A percentile compares a stretch with the other conserved stretches of the same genome.
Evolutionary conservation across 1,140 invertebrate species (phyloP).

Genomic region (Manduca sexta): DNA sequence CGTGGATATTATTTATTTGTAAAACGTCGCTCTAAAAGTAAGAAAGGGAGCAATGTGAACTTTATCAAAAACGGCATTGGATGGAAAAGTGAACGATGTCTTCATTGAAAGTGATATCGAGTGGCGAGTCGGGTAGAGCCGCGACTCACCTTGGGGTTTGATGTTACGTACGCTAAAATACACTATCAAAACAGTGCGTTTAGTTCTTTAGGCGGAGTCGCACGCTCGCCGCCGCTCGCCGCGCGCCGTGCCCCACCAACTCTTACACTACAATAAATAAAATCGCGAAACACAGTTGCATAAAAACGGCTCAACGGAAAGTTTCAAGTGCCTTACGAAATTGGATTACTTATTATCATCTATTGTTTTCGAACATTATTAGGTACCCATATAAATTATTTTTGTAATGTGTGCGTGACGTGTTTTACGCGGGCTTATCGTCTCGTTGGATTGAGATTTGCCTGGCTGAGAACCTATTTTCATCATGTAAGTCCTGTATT

Average conservation of each 20-base stretch:
- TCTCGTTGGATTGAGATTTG: slow-evolving; percentile 29
- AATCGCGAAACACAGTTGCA: slow-evolving; percentile 8
- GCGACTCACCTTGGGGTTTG: slow-evolving; percentile 52
- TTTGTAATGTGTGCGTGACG: slow-evolving; percentile 26
- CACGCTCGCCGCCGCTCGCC: slow-evolving; percentile 24
- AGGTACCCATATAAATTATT: slow-evolving; percentile 10
- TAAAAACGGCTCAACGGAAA: neutral
- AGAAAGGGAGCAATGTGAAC: neutral
- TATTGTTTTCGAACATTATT: slow-evolving; percentile 1
- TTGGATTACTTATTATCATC: slow-evolving; percentile 8
- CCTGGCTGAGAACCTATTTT: slow-evolving; percentile 21
- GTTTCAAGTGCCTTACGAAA: slow-evolving; percentile 14
- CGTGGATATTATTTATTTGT: neutral
- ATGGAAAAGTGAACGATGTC: slow-evolving; percentile 11
- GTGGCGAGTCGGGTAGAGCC: slow-evolving; percentile 32
- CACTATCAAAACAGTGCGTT: slow-evolving; percentile 63
- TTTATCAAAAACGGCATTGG: slow-evolving; percentile 20
- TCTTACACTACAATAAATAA: slow-evolving; percentile 13
- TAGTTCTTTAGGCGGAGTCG: slow-evolving; percentile 24
- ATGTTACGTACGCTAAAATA: slow-evolving; percentile 58
- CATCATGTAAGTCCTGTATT: slow-evolving; percentile 23
- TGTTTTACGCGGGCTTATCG: slow-evolving; percentile 17
- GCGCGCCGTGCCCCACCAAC: slow-evolving; percentile 1
- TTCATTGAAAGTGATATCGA: slow-evolving; percentile 30
- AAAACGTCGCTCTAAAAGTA: neutral